Conservation (phyloP, 1,140 invertebrate species). For the Harpegnathos saltator region DNA sequence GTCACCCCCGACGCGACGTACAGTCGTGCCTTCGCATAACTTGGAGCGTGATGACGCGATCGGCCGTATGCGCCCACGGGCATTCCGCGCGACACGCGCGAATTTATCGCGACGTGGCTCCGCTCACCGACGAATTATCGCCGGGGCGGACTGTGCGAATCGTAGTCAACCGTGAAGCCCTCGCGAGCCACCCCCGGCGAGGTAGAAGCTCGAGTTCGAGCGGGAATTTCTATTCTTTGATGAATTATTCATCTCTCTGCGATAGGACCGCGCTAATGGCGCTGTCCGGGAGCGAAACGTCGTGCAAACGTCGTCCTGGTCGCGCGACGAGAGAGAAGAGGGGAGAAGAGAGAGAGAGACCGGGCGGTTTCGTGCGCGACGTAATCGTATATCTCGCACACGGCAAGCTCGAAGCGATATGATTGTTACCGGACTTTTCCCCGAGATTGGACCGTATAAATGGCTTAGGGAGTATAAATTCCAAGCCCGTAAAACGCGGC, state of each 20-base stretch:
- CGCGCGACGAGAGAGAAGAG: no score
- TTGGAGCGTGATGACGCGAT: constrained; percentile 45
- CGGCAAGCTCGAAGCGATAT: no score
- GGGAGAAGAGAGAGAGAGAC: no score
- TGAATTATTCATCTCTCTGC: no score
- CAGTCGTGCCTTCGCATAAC: constrained; percentile 45
- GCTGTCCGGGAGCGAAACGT: no score
- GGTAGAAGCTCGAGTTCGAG: no score
- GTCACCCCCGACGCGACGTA: constrained; percentile 5
- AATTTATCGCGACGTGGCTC: constrained; percentile 10
- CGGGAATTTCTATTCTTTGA: no score
- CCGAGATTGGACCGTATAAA: not conserved
- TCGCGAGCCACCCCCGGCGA: not conserved
- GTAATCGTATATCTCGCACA: no score
- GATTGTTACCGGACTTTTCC: not conserved
- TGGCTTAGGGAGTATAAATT: not conserved
- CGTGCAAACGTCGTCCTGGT: no score
- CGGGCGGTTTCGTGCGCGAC: no score
- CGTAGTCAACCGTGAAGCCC: constrained; percentile 11
- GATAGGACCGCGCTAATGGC: no score
- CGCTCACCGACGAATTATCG: constrained; percentile 10
- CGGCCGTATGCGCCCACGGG: constrained; percentile 45
- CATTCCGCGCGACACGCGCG: constrained; percentile 6
- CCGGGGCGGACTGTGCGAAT: constrained; percentile 3
- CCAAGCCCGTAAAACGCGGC: not conserved